phyloP scores from a whole-genome alignment of 37 sponge, comb jelly and placozoan genomes.

The Bolinopsis microptera region DNA sequence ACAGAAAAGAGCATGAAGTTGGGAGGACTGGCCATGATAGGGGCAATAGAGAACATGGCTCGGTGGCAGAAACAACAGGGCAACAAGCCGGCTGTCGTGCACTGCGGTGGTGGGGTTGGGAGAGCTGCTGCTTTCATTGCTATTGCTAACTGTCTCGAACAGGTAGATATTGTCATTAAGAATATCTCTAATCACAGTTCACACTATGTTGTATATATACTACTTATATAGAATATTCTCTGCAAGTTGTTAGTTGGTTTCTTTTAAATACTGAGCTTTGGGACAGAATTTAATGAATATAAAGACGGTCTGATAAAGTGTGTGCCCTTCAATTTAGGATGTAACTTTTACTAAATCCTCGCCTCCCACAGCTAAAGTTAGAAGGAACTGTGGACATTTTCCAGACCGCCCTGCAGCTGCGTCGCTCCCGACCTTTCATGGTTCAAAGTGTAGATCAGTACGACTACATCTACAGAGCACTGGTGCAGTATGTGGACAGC shows the following conservation, averaged over 20 bases:
- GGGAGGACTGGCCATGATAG: not conserved
- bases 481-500: conserved; percentile 29
- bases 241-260: no score
- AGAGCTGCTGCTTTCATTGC: conserved; percentile 22
- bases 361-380: conserved; percentile 14
- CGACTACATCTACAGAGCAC: conserved; percentile 19
- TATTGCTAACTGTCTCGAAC: conserved; percentile 39
- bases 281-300: no score
- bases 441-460: conserved; percentile 64
- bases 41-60: not conserved
- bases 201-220: no score
- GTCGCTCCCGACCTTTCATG: conserved; percentile 61
- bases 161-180: no score
- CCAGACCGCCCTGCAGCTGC: conserved; percentile 60
- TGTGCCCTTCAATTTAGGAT: no score
- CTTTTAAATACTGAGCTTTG: no score
- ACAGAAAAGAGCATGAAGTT: not conserved
- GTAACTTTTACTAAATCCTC: no score
- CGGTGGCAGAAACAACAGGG: conserved; percentile 33
- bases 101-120: not conserved
- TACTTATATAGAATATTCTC: no score
- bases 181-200: no score
- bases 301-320: no score
- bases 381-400: conserved; percentile 67
- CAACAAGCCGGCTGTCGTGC: not conserved